Percentiles rank a stretch among this genome's conserved stretches.
Conservation (phyloP, 2,113 vertebrate species). For the Nanorana parkeri region DNA sequence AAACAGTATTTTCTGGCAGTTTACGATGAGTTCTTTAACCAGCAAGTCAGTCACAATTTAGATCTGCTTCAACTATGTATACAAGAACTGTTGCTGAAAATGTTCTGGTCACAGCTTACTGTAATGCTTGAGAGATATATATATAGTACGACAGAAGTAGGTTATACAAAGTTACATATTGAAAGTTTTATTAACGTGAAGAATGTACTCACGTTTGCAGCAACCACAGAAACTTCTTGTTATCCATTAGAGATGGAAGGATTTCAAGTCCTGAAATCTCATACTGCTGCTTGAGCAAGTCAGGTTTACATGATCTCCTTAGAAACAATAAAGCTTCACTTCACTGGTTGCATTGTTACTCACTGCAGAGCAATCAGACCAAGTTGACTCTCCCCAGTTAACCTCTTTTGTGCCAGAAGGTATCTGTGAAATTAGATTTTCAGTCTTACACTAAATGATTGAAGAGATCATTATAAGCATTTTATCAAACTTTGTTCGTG, state of each 20-base stretch:
- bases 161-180: too few relatives aligned
- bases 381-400: not conserved
- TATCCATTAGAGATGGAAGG: not conserved
- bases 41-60: too few relatives aligned
- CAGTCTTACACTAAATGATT: too few relatives aligned
- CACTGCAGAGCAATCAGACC: not conserved
- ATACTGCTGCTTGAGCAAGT: not conserved
- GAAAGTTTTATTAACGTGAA: too few relatives aligned
- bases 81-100: too few relatives aligned
- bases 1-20: too few relatives aligned
- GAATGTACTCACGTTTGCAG: not conserved
- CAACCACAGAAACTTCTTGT: not conserved
- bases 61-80: too few relatives aligned
- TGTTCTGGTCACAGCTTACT: too few relatives aligned
- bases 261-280: not conserved
- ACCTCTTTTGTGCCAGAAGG: not conserved
- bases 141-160: too few relatives aligned
- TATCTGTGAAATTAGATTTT: not conserved
- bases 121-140: too few relatives aligned
- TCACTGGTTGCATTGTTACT: conserved; percentile 17
- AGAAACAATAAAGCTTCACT: conserved; percentile 34
- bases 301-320: conserved; percentile 31
- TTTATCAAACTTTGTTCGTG: not conserved
- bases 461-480: too few relatives aligned
- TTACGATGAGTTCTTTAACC: too few relatives aligned